Base-by-base conservation (phyloP, 2,113 vertebrate species). In the Mormyrus iriodes region DNA sequence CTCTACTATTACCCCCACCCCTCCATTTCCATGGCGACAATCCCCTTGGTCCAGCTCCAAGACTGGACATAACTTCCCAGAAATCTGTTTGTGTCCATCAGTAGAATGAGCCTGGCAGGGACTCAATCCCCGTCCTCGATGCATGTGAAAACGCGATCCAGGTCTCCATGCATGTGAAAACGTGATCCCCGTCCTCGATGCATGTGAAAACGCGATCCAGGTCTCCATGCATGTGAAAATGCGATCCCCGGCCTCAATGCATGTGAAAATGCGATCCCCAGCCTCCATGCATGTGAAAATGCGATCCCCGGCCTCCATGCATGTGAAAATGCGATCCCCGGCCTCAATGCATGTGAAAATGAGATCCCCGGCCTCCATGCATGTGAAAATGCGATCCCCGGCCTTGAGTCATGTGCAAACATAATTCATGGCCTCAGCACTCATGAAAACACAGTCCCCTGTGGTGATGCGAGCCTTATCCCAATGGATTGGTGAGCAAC, bases 191-290 rank as follows among this genome's bases (percentile, higher is more conserved):
- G 15, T 13, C 51, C 15, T 17, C 51, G 13, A 15, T 53, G 15
- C 13, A 3, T 15, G 3, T 17, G 15, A 15, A 97, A 97, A 97
- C 94, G 95, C 94, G 95, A 97, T 97, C 95, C 93, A 21, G 7
- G 24, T 21, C 24, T 24, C 21, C 21, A n/a, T 61, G 21, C 21
- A 3, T 24, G 21, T 17, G 15, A 17, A 15, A 53, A 53, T 3
- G 3, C 13, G 51, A 53, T 53, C 51, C 51, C 51, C 13, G 15
- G 15, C 15, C 51, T 17, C 51, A 3, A 15, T 53, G 15, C 13
- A 3, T 93, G 96, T 96, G 96, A 96, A 97, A 97, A 97, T 94
- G 95, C 95, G 94, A 97, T 97, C 94, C 93, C 93, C 21, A 1
- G 58, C 58, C 21, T 61, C 1, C 21, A 61, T 61, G 21, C 21